Evolutionary conservation across 2,888 invertebrate genomes (phyloP), one percentile per base, ranked within the genome.

Genomic region (Rapana venosa): DNA sequence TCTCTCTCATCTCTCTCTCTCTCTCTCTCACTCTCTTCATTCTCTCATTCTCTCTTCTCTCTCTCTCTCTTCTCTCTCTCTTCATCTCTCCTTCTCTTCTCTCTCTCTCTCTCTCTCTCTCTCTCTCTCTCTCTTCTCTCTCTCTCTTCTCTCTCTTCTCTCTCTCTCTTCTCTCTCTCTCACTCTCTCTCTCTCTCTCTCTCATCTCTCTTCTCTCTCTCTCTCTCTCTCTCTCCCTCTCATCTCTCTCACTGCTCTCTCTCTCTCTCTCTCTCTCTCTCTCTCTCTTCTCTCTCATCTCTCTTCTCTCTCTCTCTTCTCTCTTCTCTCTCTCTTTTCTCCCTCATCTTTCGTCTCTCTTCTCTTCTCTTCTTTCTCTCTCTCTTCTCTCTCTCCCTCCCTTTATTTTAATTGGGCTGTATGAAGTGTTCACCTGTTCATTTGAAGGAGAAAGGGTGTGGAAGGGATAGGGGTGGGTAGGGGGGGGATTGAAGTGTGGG

Each of bases 161-260:
- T 26, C 70, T 70, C 22, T 26, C 70, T 70, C 70, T 70, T 66
- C 87, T 66, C 87, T 87, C 87, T 87, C 87, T 66, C 61, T 87
- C 66, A 66, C 87, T 87, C 87, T 61, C 87, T 1, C 61, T 17
- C 66, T 20, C 66, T 20, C 22, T 4, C 66, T 20, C 66, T 20
- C 66, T 20, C 66, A 20, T 26, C 70, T 8, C 1, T 26, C 70
- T 26, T 26, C n/a, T 22, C n/a, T 22, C 70, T 58, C 58, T 58
- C 58, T 58, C 58, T 58, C 58, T 58, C 58, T 58, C 11, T 58
- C 26, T 70, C 26, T 70, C 70, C 22, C 22, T 4, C 58, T 58
- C 15, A 13, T 15, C 11, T 15, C 11, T 58, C 58, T 13, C 11
- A 58, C 15, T 70, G 20, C 70, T 70, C 70, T 70, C 70, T 70